These are phyloP conservation scores for Pipistrellus pygmaeus DNA, from an alignment of 2,797 vertebrate species.

Conservation along the genomic window DNA sequence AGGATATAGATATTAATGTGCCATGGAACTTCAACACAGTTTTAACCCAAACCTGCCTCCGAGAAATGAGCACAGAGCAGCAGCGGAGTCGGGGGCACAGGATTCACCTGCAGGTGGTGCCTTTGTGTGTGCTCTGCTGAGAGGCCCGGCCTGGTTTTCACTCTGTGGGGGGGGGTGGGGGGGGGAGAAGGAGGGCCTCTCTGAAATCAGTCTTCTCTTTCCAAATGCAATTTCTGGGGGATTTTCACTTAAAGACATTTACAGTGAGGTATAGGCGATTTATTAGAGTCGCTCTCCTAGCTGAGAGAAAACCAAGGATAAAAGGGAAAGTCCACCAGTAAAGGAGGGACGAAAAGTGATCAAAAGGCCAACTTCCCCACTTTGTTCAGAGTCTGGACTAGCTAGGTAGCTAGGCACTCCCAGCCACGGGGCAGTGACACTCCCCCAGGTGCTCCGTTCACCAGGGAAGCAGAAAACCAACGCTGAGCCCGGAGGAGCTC, in stretches of 20 bases:
- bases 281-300: neutral
- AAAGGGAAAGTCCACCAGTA: neutral
- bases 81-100: neutral
- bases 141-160: neutral
- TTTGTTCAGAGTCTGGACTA: neutral
- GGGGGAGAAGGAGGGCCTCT: neutral
- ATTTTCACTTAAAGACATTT: slow-evolving; percentile 39
- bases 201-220: slow-evolving; percentile 26
- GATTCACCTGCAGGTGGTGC: neutral
- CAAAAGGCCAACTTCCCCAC: neutral
- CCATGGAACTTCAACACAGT: neutral
- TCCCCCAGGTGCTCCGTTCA: neutral
- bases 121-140: neutral
- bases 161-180: neutral
- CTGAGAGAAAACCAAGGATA: neutral
- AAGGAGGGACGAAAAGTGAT: neutral
- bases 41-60: slow-evolving; percentile 7
- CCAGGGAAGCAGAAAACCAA: neutral
- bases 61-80: slow-evolving; percentile 14
- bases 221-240: neutral
- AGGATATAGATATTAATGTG: slow-evolving; percentile 25
- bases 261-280: neutral
- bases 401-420: too few relatives aligned
- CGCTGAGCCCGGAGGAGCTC: neutral
- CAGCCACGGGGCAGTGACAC: neutral